phyloP scores from a whole-genome alignment of 2,113 vertebrate species.

The Sula dactylatra region DNA sequence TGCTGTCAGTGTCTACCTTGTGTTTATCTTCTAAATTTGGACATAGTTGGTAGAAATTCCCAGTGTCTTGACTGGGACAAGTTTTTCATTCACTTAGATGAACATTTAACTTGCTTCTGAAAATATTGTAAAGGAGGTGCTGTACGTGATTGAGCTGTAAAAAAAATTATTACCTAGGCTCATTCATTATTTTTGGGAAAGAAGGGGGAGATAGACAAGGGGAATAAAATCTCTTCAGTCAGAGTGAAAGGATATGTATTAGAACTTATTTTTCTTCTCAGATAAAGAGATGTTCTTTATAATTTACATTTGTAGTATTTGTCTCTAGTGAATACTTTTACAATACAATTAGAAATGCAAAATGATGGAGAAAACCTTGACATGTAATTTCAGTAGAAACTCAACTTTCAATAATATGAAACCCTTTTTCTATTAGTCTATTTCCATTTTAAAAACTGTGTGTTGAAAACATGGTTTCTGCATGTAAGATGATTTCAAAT shows the following conservation, averaged over 20 bases:
- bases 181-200: neutral
- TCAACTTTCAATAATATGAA: neutral
- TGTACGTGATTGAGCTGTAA: neutral
- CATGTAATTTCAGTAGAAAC: neutral
- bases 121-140: neutral
- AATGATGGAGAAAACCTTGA: neutral
- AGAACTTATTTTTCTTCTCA: neutral
- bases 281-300: neutral
- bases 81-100: neutral
- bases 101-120: neutral
- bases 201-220: neutral
- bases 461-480: neutral
- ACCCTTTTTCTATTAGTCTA: neutral
- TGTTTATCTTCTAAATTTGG: slow-evolving; percentile 43
- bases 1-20: slow-evolving; percentile 32
- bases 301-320: neutral
- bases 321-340: neutral
- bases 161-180: neutral
- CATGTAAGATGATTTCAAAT: neutral
- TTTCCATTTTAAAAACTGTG: neutral
- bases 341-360: neutral
- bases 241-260: neutral
- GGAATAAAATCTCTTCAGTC: neutral
- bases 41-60: slow-evolving; percentile 15
- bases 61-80: neutral